phyloP scores from a whole-genome alignment of 2,113 vertebrate genomes.

The Pogonocichla stellata region DNA sequence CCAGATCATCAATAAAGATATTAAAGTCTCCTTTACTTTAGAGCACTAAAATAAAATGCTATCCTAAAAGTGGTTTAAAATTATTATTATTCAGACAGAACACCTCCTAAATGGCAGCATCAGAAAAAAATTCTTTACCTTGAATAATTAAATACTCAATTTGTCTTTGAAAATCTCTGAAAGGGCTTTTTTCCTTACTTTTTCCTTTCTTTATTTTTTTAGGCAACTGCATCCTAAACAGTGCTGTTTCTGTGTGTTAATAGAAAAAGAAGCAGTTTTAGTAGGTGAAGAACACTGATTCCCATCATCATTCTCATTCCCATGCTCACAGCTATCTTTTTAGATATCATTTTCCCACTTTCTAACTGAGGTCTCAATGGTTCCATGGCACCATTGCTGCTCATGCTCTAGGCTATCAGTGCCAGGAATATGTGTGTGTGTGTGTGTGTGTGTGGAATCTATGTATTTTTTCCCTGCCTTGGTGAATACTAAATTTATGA shows the following conservation, averaged over 20 bases:
- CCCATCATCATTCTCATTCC: not conserved
- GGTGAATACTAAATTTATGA: not conserved
- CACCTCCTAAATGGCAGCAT: not conserved
- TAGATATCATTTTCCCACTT: not conserved
- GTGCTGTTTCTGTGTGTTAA: not conserved
- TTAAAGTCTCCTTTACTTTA: not conserved
- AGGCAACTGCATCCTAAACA: not conserved
- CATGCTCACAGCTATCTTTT: not conserved
- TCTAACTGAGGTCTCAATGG: not conserved
- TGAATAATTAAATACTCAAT: not conserved
- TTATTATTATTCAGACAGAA: not conserved
- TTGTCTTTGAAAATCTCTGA: not conserved
- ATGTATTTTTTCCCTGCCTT: rapidly evolving
- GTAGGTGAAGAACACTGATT: not conserved
- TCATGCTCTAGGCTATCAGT: not conserved
- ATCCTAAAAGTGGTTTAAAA: not conserved
- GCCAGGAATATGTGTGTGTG: not conserved
- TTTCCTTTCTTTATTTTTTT: not conserved
- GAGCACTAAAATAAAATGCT: not conserved
- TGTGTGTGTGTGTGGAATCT: not conserved
- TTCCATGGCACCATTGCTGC: not conserved
- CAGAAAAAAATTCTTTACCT: not conserved
- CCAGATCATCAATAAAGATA: rapidly evolving
- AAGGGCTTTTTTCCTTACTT: not conserved
- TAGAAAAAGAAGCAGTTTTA: not conserved